Evolutionary conservation across 1,140 invertebrate genomes (phyloP).

Genomic region (Drosophila busckii): DNA sequence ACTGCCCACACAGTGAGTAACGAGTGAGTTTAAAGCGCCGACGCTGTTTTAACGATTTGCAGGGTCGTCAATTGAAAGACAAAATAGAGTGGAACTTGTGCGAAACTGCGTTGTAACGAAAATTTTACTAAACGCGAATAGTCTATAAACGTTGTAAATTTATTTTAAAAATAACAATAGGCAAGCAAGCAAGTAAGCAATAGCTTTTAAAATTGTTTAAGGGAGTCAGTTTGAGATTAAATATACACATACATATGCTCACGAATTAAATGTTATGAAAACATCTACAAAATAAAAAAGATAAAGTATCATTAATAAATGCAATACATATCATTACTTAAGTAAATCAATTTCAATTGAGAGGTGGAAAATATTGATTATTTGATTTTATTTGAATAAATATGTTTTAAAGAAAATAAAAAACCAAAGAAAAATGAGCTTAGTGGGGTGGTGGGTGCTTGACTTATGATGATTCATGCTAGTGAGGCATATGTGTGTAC

Average conservation of each 20-base stretch:
- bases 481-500: slow-evolving; percentile 18
- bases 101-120: slow-evolving; percentile 48
- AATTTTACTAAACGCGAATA: no score
- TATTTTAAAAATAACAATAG: no score
- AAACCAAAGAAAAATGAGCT: slow-evolving; percentile 12
- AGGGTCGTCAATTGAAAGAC: slow-evolving; percentile 31
- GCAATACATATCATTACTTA: no score
- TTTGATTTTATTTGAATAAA: slow-evolving; percentile 26
- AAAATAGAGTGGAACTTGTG: slow-evolving; percentile 53
- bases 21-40: slow-evolving; percentile 24
- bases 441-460: slow-evolving; percentile 33
- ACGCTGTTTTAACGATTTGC: slow-evolving; percentile 64
- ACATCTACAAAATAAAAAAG: not conserved
- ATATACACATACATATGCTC: no score
- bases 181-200: no score
- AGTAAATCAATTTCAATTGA: not conserved
- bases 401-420: no score
- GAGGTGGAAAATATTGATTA: not conserved
- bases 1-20: slow-evolving; percentile 37
- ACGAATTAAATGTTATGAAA: no score
- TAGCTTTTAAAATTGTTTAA: no score
- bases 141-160: no score
- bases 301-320: no score
- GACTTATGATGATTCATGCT: slow-evolving; percentile 73
- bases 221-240: no score